phyloP scores from a whole-genome alignment of 1,140 invertebrate species.

The Chionoecetes opilio region DNA sequence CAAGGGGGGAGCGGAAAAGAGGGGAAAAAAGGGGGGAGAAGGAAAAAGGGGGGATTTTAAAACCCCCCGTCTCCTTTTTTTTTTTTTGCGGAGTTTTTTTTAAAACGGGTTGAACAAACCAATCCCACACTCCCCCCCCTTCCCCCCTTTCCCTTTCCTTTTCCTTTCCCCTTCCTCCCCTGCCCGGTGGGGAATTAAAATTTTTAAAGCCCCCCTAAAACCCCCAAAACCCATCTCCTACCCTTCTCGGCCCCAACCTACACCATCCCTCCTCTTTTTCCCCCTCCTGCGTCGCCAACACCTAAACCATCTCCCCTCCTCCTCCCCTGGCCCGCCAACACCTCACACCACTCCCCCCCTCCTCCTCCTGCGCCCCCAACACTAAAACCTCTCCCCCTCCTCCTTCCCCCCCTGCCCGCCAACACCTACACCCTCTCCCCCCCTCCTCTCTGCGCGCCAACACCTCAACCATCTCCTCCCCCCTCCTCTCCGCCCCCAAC shows the following conservation, averaged over 20 bases:
- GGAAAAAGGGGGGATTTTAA: background rate
- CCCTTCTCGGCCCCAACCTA: too few relatives aligned
- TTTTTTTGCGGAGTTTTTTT: background rate
- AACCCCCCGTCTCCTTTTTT: too few relatives aligned
- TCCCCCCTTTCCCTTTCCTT: background rate
- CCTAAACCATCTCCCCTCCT: too few relatives aligned
- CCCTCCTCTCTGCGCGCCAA: background rate
- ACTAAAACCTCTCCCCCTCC: too few relatives aligned
- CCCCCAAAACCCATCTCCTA: too few relatives aligned
- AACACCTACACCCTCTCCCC: background rate
- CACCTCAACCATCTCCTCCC: background rate
- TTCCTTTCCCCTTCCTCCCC: background rate
- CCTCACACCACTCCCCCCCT: background rate
- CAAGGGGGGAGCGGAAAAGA: background rate
- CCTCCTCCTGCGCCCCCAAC: background rate
- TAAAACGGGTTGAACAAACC: constrained; percentile 6
- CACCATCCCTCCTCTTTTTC: too few relatives aligned
- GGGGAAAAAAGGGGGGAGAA: background rate
- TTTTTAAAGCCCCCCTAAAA: too few relatives aligned
- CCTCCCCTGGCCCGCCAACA: background rate
- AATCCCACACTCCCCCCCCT: background rate
- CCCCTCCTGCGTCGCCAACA: too few relatives aligned
- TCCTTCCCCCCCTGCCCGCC: too few relatives aligned
- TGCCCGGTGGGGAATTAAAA: background rate
- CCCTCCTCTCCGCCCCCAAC: background rate